A percentile compares a stretch with the other conserved stretches of the same genome.
phyloP scores from a whole-genome alignment of 2,888 invertebrate species.

The Tineola bisselliella region DNA sequence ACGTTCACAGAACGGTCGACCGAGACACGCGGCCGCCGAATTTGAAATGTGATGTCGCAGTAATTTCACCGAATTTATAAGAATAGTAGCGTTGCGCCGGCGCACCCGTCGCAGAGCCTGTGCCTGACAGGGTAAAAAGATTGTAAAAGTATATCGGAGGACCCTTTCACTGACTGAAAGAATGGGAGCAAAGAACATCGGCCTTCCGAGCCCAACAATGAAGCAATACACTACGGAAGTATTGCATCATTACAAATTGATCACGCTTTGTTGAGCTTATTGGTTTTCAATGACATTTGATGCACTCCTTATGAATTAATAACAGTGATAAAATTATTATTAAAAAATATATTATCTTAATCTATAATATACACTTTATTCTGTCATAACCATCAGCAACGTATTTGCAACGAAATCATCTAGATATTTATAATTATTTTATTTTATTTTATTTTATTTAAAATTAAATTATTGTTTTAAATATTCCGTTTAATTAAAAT shows the following conservation, averaged over 20 bases:
- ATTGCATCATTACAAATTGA: conserved; percentile 42
- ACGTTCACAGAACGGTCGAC: conserved; percentile 26
- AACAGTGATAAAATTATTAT: too few species aligned
- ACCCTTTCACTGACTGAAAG: conserved; percentile 67
- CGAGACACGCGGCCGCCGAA: conserved; percentile 59
- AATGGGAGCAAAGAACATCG: conserved; percentile 54
- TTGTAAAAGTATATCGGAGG: conserved; percentile 61
- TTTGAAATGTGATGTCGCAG: conserved; percentile 60
- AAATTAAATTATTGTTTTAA: too few species aligned
- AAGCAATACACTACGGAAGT: conserved; percentile 55
- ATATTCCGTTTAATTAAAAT: too few species aligned
- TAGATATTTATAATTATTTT: too few species aligned
- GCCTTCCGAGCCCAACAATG: conserved; percentile 58
- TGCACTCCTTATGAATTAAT: not conserved
- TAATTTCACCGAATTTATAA: conserved; percentile 66
- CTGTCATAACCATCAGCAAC: too few species aligned
- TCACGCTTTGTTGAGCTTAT: conserved; percentile 45
- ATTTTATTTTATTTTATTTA: too few species aligned
- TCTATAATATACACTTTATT: too few species aligned
- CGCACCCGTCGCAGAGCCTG: conserved; percentile 28
- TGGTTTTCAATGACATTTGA: conserved; percentile 19
- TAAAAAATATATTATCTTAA: too few species aligned
- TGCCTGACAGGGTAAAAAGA: conserved; percentile 57
- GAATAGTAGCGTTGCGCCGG: conserved; percentile 42
- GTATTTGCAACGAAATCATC: too few species aligned